phyloP scores from a whole-genome alignment of 2,888 invertebrate genomes.

The Bugula neritina region DNA sequence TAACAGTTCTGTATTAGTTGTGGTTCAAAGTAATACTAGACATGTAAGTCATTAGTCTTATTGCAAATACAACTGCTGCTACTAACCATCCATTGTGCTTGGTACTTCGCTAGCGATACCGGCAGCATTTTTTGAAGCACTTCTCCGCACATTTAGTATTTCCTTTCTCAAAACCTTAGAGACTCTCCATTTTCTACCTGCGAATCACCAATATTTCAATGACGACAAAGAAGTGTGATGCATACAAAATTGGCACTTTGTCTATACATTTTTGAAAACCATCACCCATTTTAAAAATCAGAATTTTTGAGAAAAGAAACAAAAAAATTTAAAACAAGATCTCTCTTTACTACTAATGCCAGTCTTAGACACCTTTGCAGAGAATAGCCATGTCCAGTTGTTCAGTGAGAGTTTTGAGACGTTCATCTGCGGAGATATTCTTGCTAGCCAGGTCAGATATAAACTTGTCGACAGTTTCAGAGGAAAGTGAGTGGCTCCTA shows the following conservation, averaged over 20 bases:
- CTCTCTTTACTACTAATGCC: too few relatives aligned
- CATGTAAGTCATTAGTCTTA: too few relatives aligned
- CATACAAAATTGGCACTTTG: too few relatives aligned
- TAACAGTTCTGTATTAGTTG: too few relatives aligned
- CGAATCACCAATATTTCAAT: too few relatives aligned
- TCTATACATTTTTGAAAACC: too few relatives aligned
- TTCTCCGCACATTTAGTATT: constrained; percentile 56
- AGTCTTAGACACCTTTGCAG: background rate
- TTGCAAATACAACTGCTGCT: too few relatives aligned
- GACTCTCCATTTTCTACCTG: constrained; percentile 43
- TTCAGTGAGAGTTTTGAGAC: constrained; percentile 59
- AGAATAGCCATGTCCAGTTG: constrained; percentile 61
- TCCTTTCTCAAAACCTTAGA: constrained; percentile 55
- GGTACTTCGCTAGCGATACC: constrained; percentile 5
- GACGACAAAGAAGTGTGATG: background rate
- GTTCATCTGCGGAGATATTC: constrained; percentile 50
- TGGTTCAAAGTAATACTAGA: too few relatives aligned
- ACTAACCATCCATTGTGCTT: constrained; percentile 24
- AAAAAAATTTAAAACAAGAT: too few relatives aligned
- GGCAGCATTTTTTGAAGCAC: background rate
- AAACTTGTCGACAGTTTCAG: constrained; percentile 49
- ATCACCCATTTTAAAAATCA: too few relatives aligned
- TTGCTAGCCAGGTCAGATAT: constrained; percentile 45
- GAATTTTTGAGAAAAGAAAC: too few relatives aligned
- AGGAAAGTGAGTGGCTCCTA: background rate